Base-by-base conservation (phyloP, 2,113 vertebrate species). In the Ondatra zibethicus region DNA sequence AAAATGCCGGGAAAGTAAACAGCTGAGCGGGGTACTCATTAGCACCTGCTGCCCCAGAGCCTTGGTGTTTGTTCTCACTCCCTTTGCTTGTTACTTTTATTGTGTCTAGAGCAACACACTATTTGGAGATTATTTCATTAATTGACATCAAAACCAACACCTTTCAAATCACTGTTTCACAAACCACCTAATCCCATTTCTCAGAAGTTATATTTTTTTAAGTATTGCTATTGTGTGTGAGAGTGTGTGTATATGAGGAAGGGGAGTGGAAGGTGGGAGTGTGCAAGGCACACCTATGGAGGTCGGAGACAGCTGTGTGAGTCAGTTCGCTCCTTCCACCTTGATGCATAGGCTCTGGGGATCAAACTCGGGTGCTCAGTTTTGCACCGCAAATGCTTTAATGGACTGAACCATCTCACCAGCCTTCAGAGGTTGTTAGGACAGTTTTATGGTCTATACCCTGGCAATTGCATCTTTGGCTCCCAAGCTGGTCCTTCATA, bases 101-200 rank as follows among this genome's bases (percentile, higher is more conserved):
- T 77, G 11, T 55, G 76, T 80, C 68, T 76, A 77, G 50, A 39
- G 11, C 27, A 31, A 52, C 45, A 4, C 65, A 77, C 45, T 72
- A 9, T 72, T 86, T 93, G 16, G 68, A 52, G 55, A 47, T 73
- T 65, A 42, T 63, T 66, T 78, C 76, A 77, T 55, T 68, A 85
- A n/a, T 47, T 89, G 13, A 66, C 76, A 47, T 45, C 42, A 52
- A 12, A 88, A 52, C 73, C 84, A 50, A 45, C 27, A 92, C 42
- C n/a, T 94, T 93, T 87, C 55, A 27, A 87, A 94, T 75, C 63
- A 63, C 72, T 47, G 77, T 92, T 93, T 70, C 25, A 73, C 52
- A 75, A 93, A 88, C 52, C 63, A 75, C 70, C 6, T 21, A 13
- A 17, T 78, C 17, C 1, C 70, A 17, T n/a, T 47, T 66, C 70